Evolutionary conservation across 2,797 vertebrate species (phyloP).

Genomic region (Heterohyrax brucei): DNA sequence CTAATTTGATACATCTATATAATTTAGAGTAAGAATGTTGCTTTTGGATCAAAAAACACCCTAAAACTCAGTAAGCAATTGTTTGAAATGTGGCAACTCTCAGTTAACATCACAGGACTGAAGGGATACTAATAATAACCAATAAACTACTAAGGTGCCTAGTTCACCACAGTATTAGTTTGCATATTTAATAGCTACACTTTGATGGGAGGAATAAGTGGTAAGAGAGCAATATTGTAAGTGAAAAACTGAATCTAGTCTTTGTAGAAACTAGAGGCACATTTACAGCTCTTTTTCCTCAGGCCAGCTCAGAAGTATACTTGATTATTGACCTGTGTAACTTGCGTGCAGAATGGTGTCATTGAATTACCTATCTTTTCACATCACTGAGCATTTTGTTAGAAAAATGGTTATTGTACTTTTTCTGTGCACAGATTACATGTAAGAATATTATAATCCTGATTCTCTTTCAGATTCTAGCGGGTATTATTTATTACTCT

Average conservation of each 20-base stretch:
- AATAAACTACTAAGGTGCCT: slow-evolving; percentile 65
- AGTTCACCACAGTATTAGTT: slow-evolving; percentile 40
- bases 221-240: slow-evolving; percentile 57
- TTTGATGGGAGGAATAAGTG: slow-evolving; percentile 59
- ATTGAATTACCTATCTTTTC: neutral
- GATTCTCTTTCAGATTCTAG: slow-evolving; percentile 36
- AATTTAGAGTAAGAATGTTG: slow-evolving; percentile 54
- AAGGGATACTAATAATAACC: slow-evolving; percentile 57
- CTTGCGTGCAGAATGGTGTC: slow-evolving; percentile 46
- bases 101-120: slow-evolving; percentile 64
- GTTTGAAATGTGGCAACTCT: slow-evolving; percentile 56
- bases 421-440: slow-evolving; percentile 16
- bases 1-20: slow-evolving; percentile 57
- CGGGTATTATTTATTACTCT: slow-evolving; percentile 53
- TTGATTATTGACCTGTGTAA: slow-evolving; percentile 52
- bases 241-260: slow-evolving; percentile 28
- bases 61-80: slow-evolving; percentile 47
- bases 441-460: slow-evolving; percentile 23
- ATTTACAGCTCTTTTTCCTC: slow-evolving; percentile 49
- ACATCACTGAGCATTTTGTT: neutral
- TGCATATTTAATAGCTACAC: slow-evolving; percentile 54
- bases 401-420: slow-evolving; percentile 51
- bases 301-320: neutral
- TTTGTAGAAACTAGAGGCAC: slow-evolving; percentile 47
- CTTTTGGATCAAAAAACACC: slow-evolving; percentile 48